Percentiles rank a stretch among this genome's conserved stretches.
Conservation (phyloP, 1,140 invertebrate species). For the Trichonephila clavata region DNA sequence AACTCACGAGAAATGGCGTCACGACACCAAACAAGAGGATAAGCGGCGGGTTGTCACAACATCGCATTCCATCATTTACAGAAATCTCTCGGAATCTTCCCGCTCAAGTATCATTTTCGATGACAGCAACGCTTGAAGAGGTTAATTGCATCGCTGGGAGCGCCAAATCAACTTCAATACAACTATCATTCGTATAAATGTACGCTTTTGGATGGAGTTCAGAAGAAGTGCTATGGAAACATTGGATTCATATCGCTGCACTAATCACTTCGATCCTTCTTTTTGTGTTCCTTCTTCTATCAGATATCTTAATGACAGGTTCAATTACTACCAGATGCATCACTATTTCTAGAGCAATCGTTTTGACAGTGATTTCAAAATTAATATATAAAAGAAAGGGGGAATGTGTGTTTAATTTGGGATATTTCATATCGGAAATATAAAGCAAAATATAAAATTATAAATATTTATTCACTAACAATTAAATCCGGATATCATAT, state of each 20-base stretch:
- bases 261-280: neutral
- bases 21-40: neutral
- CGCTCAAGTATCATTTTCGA: conserved; percentile 47
- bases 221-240: neutral
- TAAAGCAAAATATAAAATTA: too few relatives aligned
- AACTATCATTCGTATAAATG: neutral
- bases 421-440: too few relatives aligned
- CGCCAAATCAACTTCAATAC: neutral
- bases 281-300: neutral
- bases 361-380: too few relatives aligned
- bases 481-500: too few relatives aligned
- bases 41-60: neutral
- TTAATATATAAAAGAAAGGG: too few relatives aligned
- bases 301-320: neutral
- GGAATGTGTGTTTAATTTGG: too few relatives aligned
- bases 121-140: conserved; percentile 32
- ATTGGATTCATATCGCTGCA: neutral
- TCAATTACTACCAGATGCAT: neutral
- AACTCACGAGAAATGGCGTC: neutral
- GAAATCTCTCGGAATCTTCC: conserved; percentile 34
- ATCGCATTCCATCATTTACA: conserved; percentile 12
- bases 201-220: neutral
- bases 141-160: conserved; percentile 31
- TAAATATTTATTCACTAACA: too few relatives aligned
- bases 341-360: too few relatives aligned